Conservation (phyloP, 2,888 invertebrate species). For the Aradus depressus region DNA sequence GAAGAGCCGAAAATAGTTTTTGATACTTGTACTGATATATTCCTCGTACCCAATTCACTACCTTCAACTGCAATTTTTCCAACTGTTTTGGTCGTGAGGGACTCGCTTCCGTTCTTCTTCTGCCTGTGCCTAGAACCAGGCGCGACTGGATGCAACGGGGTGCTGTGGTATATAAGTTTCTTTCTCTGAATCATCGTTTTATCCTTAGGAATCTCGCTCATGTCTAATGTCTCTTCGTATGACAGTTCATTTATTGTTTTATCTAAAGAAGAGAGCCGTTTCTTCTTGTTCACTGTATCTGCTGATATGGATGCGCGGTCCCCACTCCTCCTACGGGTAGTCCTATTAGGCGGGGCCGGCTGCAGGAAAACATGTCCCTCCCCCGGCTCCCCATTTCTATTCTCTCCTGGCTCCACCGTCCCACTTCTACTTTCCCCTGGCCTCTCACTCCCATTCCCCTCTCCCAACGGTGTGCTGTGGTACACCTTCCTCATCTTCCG, state of each 20-base stretch:
- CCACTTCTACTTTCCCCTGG: neutral
- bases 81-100: neutral
- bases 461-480: neutral
- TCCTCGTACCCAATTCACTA: too few relatives aligned
- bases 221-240: neutral
- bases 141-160: neutral
- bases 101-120: neutral
- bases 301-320: too few relatives aligned
- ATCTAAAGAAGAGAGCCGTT: too few relatives aligned
- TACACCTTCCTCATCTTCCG: neutral
- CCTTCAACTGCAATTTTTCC: too few relatives aligned
- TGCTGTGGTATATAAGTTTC: slow-evolving; percentile 2
- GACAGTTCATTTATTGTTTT: slow-evolving; percentile 7
- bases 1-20: neutral
- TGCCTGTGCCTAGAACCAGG: too few relatives aligned
- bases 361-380: too few relatives aligned
- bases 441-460: neutral
- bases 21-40: neutral
- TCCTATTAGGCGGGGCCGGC: too few relatives aligned
- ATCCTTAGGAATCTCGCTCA: neutral
- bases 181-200: neutral
- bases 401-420: neutral
- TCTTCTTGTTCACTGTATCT: too few relatives aligned
- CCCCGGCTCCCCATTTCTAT: too few relatives aligned
- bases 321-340: too few relatives aligned